These are phyloP conservation scores for Hymenopus coronatus DNA, from an alignment of 2,888 invertebrate species.

Conservation along the genomic window DNA sequence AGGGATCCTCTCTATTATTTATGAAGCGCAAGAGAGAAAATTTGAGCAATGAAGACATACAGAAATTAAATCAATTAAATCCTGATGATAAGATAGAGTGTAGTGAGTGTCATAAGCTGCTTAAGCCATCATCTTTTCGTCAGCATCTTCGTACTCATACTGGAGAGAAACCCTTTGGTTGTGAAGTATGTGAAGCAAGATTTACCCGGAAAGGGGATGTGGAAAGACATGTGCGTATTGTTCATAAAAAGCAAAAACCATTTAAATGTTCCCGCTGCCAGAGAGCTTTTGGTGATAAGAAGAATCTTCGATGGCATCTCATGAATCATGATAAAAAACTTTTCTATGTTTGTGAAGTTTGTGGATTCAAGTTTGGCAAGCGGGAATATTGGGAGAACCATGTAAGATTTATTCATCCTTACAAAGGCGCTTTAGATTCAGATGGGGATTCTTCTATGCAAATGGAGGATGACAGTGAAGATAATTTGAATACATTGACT, in stretches of 20 bases:
- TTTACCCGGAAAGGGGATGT: slow-evolving; percentile 40
- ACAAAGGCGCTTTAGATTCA: slow-evolving; percentile 25
- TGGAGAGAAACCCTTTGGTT: slow-evolving; percentile 38
- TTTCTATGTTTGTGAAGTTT: slow-evolving; percentile 38
- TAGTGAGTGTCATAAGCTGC: slow-evolving; percentile 33
- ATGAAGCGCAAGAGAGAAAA: slow-evolving; percentile 25
- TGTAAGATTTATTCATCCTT: slow-evolving; percentile 39
- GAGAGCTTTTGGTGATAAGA: slow-evolving; percentile 36
- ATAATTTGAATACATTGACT: slow-evolving; percentile 1
- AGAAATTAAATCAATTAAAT: slow-evolving; percentile 23
- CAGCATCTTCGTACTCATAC: slow-evolving; percentile 38
- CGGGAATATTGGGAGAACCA: slow-evolving; percentile 40
- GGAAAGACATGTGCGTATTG: slow-evolving; percentile 38
- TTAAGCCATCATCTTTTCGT: slow-evolving; percentile 35
- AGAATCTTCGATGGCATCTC: slow-evolving; percentile 38
- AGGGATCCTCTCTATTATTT: slow-evolving; percentile 8
- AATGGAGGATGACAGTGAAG: slow-evolving; percentile 14
- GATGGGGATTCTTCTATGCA: neutral
- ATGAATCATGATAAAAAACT: slow-evolving; percentile 39
- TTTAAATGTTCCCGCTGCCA: slow-evolving; percentile 38
- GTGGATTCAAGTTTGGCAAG: slow-evolving; percentile 41
- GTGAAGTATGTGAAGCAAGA: slow-evolving; percentile 38
- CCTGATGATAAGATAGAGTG: slow-evolving; percentile 34
- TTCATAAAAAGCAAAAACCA: slow-evolving; percentile 39
- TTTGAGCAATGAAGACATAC: slow-evolving; percentile 23